Conservation (phyloP, 1,140 invertebrate species). For the Lerema accius region DNA sequence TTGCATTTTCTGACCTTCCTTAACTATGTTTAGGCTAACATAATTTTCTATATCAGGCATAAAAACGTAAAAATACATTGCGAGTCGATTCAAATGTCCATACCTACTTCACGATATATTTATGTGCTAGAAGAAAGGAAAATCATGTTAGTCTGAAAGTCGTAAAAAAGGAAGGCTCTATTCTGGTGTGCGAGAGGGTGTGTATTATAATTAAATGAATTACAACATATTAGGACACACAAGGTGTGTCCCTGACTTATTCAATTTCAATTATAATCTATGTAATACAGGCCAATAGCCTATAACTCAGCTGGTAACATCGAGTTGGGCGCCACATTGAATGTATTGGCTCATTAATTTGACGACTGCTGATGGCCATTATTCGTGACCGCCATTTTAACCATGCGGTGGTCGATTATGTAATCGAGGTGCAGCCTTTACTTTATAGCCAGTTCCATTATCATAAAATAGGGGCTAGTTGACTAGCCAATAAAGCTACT, state of each 20-base stretch:
- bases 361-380: slow-evolving; percentile 32
- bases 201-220: too few species aligned
- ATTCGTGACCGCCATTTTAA: slow-evolving; percentile 32
- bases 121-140: too few species aligned
- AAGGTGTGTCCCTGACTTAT: background rate
- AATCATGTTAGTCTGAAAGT: too few species aligned
- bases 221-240: too few species aligned
- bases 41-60: too few species aligned
- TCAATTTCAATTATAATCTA: slow-evolving; percentile 22
- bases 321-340: slow-evolving; percentile 29
- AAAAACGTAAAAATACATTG: too few species aligned
- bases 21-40: too few species aligned
- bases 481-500: background rate
- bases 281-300: slow-evolving; percentile 4
- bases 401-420: slow-evolving; percentile 24
- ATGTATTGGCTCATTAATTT: slow-evolving; percentile 34
- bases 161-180: too few species aligned
- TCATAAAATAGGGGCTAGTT: slow-evolving; percentile 6
- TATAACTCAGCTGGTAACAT: slow-evolving; percentile 22
- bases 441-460: slow-evolving; percentile 18
- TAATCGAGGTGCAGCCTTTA: slow-evolving; percentile 19
- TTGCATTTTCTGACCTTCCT: too few species aligned
- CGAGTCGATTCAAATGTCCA: too few species aligned
- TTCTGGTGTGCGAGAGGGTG: too few species aligned
- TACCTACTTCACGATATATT: too few species aligned